These are phyloP conservation scores for Isichthys henryi DNA, from an alignment of 2,113 vertebrate species.

Conservation along the genomic window DNA sequence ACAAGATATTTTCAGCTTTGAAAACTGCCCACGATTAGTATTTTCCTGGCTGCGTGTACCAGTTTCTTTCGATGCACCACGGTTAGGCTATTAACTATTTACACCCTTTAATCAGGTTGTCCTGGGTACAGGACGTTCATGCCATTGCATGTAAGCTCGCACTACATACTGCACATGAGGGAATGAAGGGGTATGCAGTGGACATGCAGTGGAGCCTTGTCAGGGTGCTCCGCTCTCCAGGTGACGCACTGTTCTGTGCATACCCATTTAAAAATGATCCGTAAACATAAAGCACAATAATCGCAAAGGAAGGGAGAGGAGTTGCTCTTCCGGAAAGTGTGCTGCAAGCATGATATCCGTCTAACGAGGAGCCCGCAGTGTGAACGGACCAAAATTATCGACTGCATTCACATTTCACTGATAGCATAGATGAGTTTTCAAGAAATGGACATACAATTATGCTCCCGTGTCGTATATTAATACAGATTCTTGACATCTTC, in stretches of 20 bases:
- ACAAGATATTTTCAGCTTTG: background rate
- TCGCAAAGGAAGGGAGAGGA: conserved; percentile 57
- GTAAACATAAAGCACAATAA: conserved; percentile 62
- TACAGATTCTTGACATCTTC: conserved; percentile 99
- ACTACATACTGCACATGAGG: background rate
- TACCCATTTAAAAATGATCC: conserved; percentile 32
- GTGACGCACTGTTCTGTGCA: background rate
- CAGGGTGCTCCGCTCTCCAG: background rate
- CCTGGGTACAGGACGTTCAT: background rate
- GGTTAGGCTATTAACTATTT: background rate
- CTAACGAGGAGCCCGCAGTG: conserved; percentile 49
- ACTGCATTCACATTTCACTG: conserved; percentile 65
- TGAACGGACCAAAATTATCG: conserved; percentile 64
- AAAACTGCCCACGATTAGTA: background rate
- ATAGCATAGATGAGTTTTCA: conserved; percentile 60
- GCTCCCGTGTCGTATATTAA: conserved; percentile 99
- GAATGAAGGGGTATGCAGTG: background rate
- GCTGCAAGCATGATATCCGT: conserved; percentile 43
- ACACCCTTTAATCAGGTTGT: conserved; percentile 12
- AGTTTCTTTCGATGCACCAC: background rate
- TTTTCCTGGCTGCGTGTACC: background rate
- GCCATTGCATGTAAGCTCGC: conserved; percentile 1
- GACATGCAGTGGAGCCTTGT: background rate
- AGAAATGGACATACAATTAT: conserved; percentile 98
- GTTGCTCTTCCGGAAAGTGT: conserved; percentile 46